Conservation (phyloP, 2,113 vertebrate species). For the Melanotaenia duboulayi region DNA sequence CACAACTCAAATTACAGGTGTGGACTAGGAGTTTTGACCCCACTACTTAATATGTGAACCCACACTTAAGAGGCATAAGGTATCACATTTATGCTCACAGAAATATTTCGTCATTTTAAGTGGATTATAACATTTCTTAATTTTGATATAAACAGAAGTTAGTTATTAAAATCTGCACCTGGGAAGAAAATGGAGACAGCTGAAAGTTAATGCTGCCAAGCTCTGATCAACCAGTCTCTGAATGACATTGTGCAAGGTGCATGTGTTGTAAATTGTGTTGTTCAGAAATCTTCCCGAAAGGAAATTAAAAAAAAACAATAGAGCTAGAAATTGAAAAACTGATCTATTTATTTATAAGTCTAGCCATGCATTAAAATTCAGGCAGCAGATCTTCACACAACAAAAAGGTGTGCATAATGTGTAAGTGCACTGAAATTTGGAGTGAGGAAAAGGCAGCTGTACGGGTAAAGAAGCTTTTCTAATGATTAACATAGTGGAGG, state of each 20-base stretch:
- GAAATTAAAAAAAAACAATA: not conserved
- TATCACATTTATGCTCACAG: not conserved
- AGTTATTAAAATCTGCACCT: not conserved
- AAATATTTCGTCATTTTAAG: not conserved
- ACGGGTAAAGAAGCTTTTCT: too few relatives aligned
- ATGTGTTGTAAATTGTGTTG: not conserved
- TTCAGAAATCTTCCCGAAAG: not conserved
- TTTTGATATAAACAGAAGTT: not conserved
- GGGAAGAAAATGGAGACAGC: too few relatives aligned
- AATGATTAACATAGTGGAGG: too few relatives aligned
- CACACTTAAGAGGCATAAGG: too few relatives aligned
- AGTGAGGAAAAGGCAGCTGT: too few relatives aligned
- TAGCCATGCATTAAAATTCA: not conserved
- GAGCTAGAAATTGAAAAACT: not conserved
- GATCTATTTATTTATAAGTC: not conserved
- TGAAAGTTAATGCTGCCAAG: too few relatives aligned
- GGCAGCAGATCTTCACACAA: too few relatives aligned
- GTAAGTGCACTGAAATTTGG: too few relatives aligned
- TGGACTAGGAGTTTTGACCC: not conserved
- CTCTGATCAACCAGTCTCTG: too few relatives aligned
- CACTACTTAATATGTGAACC: not conserved
- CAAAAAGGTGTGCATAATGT: too few relatives aligned
- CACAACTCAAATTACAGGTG: not conserved
- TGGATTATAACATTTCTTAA: not conserved
- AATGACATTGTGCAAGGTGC: not conserved